Percentiles rank a stretch among this genome's conserved stretches.
These are phyloP conservation scores for Athene cunicularia DNA, from an alignment of 2,113 vertebrate species.

Conservation along the genomic window DNA sequence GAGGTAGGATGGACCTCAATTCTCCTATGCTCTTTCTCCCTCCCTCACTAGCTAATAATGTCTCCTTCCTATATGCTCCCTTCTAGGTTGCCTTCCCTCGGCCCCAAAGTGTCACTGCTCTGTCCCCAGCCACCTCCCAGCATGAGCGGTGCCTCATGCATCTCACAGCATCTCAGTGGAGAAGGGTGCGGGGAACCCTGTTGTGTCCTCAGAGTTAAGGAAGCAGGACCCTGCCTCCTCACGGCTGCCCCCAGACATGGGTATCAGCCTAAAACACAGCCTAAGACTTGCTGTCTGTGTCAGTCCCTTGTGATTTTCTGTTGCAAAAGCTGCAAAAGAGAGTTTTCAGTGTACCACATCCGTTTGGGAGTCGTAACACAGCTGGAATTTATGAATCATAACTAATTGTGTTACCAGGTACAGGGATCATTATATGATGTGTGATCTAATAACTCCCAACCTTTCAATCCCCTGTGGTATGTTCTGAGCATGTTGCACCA, in stretches of 20 bases:
- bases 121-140: neutral
- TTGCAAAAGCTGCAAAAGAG: neutral
- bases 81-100: neutral
- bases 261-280: neutral
- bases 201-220: neutral
- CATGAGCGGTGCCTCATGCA: neutral
- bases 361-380: neutral
- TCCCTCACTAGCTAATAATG: neutral
- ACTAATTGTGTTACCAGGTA: neutral
- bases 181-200: neutral
- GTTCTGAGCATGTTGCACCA: neutral
- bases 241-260: neutral
- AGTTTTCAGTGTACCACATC: neutral
- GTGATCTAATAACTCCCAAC: neutral
- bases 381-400: constrained; percentile 3
- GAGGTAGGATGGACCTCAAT: neutral
- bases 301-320: neutral
- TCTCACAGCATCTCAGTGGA: neutral
- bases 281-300: neutral
- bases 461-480: neutral
- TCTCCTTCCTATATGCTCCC: neutral
- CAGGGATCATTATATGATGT: neutral
- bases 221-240: neutral
- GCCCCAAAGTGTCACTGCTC: neutral
- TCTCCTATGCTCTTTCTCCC: neutral